A percentile compares a stretch with the other conserved stretches of the same genome.
These are phyloP conservation scores for Ardeotis arabs DNA, from an alignment of 2,113 vertebrate species.

Conservation along the genomic window DNA sequence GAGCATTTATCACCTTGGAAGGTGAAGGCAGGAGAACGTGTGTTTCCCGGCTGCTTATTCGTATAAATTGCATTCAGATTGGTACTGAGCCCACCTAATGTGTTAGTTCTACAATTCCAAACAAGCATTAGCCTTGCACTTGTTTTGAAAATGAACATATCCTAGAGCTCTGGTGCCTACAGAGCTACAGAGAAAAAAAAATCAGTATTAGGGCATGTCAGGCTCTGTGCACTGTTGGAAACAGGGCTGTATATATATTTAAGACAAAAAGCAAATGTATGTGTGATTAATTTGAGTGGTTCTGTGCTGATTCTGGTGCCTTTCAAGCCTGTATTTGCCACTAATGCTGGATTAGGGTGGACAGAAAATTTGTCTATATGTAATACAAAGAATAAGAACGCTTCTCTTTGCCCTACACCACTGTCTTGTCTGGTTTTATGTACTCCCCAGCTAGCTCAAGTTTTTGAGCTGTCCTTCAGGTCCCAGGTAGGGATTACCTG, in stretches of 20 bases:
- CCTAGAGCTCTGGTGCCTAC: background rate
- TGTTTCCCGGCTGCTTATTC: background rate
- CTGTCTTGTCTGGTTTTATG: background rate
- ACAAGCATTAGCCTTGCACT: background rate
- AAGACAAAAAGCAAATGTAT: background rate
- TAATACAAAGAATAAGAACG: background rate
- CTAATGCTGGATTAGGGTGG: background rate
- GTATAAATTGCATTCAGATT: slow-evolving; percentile 6
- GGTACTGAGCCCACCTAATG: background rate
- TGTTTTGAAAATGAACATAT: background rate
- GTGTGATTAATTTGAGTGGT: background rate
- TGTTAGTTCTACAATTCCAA: background rate
- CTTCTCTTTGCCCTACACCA: background rate
- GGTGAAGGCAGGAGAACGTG: background rate
- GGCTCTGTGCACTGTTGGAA: background rate
- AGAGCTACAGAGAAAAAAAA: background rate
- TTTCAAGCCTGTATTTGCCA: background rate
- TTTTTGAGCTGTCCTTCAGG: background rate
- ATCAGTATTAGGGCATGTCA: background rate
- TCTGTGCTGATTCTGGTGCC: background rate
- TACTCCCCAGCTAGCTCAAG: background rate
- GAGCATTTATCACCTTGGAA: slow-evolving; percentile 19
- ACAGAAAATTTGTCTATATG: background rate
- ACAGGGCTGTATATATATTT: background rate
- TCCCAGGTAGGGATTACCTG: background rate